A percentile compares a stretch with the other conserved stretches of the same genome.
These are phyloP conservation scores for Pangasius mekongensis DNA, from an alignment of 2,797 vertebrate genomes.

Conservation along the genomic window DNA sequence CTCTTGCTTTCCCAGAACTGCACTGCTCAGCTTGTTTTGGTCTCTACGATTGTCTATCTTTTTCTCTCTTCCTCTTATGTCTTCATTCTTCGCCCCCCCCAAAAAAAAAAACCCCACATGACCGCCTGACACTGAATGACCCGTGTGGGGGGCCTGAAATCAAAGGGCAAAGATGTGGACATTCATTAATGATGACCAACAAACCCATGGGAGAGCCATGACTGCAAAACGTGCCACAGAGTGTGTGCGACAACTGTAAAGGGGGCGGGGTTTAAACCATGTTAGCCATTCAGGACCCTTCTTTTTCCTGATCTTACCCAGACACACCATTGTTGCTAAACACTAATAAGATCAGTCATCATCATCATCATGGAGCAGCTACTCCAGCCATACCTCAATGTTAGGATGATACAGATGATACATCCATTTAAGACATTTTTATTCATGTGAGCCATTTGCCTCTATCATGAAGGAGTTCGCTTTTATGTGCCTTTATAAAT, in stretches of 20 bases:
- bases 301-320: conserved; percentile 25
- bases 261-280: conserved; percentile 15
- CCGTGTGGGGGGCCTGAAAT: conserved; percentile 45
- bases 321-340: not conserved
- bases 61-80: conserved; percentile 41
- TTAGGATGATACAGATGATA: conserved; percentile 19
- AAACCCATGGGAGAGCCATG: conserved; percentile 34
- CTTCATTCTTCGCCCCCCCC: conserved; percentile 24
- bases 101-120: not conserved
- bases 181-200: conserved; percentile 32
- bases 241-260: not conserved
- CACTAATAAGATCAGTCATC: conserved; percentile 49
- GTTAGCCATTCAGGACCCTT: conserved; percentile 36
- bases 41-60: conserved; percentile 49
- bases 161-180: conserved; percentile 46
- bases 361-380: conserved; percentile 42
- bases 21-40: conserved; percentile 64
- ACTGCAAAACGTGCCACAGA: conserved; percentile 23
- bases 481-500: conserved; percentile 22
- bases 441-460: conserved; percentile 24
- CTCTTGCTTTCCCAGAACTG: conserved; percentile 58
- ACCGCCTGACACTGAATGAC: conserved; percentile 32
- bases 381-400: conserved; percentile 12
- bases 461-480: not conserved
- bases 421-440: conserved; percentile 17